These are phyloP conservation scores for Megalonaias nervosa DNA, from an alignment of 1,140 invertebrate species.

Conservation along the genomic window DNA sequence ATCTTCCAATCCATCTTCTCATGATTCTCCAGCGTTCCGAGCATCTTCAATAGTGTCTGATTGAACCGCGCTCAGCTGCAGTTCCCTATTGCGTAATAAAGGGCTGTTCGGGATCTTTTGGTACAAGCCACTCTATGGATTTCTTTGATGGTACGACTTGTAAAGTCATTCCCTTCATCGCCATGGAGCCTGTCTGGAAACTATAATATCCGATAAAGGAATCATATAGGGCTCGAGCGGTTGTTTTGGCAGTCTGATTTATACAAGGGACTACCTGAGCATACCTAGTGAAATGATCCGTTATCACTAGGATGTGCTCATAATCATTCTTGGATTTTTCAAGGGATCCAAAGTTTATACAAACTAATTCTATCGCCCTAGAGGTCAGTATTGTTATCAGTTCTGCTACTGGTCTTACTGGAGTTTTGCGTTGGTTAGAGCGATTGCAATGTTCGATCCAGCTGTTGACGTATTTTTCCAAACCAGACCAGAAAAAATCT, in stretches of 20 bases:
- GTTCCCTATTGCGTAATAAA: slow-evolving; percentile 1
- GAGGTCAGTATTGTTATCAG: too few relatives aligned
- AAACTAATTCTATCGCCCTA: not conserved
- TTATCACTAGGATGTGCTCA: not conserved
- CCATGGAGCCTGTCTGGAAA: slow-evolving; percentile 1
- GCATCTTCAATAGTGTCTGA: too few relatives aligned
- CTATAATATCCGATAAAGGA: not conserved
- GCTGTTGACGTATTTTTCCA: too few relatives aligned
- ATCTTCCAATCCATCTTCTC: slow-evolving; percentile 10
- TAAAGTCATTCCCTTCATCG: not conserved
- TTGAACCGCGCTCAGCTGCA: not conserved
- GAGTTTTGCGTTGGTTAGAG: too few relatives aligned
- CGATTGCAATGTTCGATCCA: too few relatives aligned
- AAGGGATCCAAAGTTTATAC: not conserved
- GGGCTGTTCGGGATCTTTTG: not conserved
- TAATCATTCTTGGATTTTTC: not conserved
- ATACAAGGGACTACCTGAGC: too few relatives aligned
- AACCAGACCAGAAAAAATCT: slow-evolving; percentile 3
- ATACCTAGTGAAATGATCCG: too few relatives aligned
- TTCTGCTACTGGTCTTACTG: too few relatives aligned
- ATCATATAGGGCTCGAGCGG: not conserved
- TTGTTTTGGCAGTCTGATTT: not conserved
- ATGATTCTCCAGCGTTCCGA: slow-evolving; percentile 2
- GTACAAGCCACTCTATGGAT: not conserved
- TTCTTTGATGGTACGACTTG: not conserved